Evolutionary conservation across 2,888 invertebrate species (phyloP).

Genomic region (Pseudolycoriella hygida): DNA sequence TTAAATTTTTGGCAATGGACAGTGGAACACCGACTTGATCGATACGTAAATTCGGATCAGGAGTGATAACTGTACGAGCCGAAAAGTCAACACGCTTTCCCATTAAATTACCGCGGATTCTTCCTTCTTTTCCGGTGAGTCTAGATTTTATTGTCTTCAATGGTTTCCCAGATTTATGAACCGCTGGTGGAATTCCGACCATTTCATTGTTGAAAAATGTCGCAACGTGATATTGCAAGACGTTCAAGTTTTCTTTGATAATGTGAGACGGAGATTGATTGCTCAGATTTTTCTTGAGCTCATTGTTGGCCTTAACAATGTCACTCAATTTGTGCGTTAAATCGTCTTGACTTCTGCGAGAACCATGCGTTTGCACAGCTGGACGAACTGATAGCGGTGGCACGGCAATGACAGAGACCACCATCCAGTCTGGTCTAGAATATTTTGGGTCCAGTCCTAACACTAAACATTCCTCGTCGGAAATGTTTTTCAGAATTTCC

Average conservation of each 20-base stretch:
- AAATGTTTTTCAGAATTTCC: constrained; percentile 91
- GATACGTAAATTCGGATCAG: constrained; percentile 85
- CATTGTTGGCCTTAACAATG: constrained; percentile 96
- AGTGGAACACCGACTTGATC: constrained; percentile 97
- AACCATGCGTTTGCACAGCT: constrained; percentile 97
- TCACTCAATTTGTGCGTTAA: constrained; percentile 97
- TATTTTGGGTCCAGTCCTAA: constrained; percentile 94
- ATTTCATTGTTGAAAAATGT: constrained; percentile 97
- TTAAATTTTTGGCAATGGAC: constrained; percentile 96
- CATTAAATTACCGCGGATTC: constrained; percentile 98
- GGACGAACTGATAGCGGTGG: constrained; percentile 93
- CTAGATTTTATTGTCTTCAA: constrained; percentile 94
- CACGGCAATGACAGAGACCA: constrained; percentile 91
- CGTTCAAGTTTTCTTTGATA: constrained; percentile 88
- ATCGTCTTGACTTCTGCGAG: constrained; percentile 96
- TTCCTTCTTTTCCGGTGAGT: constrained; percentile 94
- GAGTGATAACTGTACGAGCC: constrained; percentile 95
- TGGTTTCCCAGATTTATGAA: constrained; percentile 98
- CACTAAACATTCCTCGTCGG: constrained; percentile 91
- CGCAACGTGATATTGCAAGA: constrained; percentile 97
- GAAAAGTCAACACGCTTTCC: constrained; percentile 99
- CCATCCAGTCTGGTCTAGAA: constrained; percentile 99
- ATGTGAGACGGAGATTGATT: constrained; percentile 96
- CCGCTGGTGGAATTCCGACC: constrained; percentile 94
- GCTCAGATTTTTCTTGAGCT: constrained; percentile 84